Percentiles rank a stretch among this genome's conserved stretches.
Conservation (phyloP, 1,140 invertebrate genomes). For the Zaprionus lachaisei region DNA sequence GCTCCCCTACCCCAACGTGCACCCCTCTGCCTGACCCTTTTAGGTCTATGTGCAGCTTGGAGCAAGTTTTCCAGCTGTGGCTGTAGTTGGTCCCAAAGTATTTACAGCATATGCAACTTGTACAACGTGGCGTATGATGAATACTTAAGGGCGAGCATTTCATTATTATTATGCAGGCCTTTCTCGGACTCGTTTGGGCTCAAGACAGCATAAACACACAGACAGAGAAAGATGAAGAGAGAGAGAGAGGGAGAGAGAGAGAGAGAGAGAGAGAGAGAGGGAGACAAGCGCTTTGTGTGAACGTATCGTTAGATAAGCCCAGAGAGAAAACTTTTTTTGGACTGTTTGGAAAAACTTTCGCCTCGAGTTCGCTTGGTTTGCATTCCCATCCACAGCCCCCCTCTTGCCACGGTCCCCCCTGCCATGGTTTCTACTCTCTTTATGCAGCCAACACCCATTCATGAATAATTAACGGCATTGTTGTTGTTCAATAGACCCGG, state of each 20-base stretch:
- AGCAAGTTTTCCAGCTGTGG: slow-evolving; percentile 57
- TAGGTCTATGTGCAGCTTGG: background rate
- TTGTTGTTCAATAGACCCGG: slow-evolving; percentile 70
- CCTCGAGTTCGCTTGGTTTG: slow-evolving; percentile 56
- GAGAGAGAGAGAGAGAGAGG: background rate
- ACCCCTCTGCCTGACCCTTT: background rate
- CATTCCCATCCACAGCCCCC: slow-evolving; percentile 25
- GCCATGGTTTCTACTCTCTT: slow-evolving; percentile 13
- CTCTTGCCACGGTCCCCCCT: slow-evolving; percentile 34
- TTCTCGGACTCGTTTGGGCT: slow-evolving; percentile 13
- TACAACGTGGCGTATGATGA: slow-evolving; percentile 70
- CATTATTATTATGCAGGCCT: slow-evolving; percentile 68
- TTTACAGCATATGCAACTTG: slow-evolving; percentile 79
- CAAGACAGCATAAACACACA: slow-evolving; percentile 1
- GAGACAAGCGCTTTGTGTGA: slow-evolving; percentile 42
- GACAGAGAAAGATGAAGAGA: background rate
- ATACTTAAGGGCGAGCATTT: slow-evolving; percentile 67
- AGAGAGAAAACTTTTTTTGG: slow-evolving; percentile 49
- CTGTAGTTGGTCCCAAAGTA: slow-evolving; percentile 59
- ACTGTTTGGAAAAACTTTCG: slow-evolving; percentile 56
- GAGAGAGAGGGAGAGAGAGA: background rate
- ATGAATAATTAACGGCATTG: slow-evolving; percentile 81
- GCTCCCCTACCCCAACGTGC: background rate
- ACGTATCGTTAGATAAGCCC: slow-evolving; percentile 71
- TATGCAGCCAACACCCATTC: slow-evolving; percentile 64